phyloP scores from a whole-genome alignment of 2,113 vertebrate genomes.

The Sturnira hondurensis region DNA sequence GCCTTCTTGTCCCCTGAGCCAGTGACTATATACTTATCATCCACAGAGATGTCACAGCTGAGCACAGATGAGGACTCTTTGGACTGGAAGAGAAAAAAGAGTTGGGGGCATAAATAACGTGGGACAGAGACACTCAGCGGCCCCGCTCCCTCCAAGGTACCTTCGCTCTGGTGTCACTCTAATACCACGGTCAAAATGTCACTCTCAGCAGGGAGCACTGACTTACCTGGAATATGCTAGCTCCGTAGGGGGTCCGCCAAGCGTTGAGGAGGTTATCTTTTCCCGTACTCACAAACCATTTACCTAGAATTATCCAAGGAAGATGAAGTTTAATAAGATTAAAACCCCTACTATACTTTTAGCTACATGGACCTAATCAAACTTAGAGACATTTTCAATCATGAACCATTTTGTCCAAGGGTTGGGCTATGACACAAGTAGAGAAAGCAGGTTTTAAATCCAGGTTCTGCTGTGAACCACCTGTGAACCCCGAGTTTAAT shows the following conservation, averaged over 20 bases:
- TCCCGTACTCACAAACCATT: conserved; percentile 90
- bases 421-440: neutral
- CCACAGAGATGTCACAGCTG: conserved; percentile 90
- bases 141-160: neutral
- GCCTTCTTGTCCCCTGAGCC: conserved; percentile 91
- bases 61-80: conserved; percentile 90
- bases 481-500: neutral
- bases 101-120: neutral
- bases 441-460: neutral
- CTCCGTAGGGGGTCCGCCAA: conserved; percentile 98
- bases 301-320: conserved; percentile 77
- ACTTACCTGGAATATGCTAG: conserved; percentile 99
- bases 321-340: neutral
- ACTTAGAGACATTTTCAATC: neutral
- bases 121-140: neutral
- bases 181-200: fast-evolving
- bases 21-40: conserved; percentile 90
- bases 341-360: neutral
- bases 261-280: conserved; percentile 99
- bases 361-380: neutral
- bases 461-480: neutral
- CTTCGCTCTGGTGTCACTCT: neutral
- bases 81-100: conserved; percentile 82
- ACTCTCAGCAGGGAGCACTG: neutral
- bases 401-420: neutral